Percentiles rank a stretch among this genome's conserved stretches.
These are phyloP conservation scores for Rhynchotus rufescens DNA, from an alignment of 2,797 vertebrate species.

Conservation along the genomic window DNA sequence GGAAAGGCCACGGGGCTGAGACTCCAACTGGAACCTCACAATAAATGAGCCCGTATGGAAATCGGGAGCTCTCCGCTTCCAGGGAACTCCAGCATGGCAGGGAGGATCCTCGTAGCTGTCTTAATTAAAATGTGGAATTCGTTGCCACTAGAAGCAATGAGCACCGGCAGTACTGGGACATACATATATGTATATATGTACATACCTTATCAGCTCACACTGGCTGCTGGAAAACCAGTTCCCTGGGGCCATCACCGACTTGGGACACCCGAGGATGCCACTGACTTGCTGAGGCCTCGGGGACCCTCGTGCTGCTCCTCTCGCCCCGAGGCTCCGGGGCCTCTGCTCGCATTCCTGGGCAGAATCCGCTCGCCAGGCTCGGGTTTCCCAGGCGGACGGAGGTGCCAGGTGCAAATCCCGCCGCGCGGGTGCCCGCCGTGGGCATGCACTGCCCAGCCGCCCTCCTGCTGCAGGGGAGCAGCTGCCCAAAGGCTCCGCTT, in stretches of 20 bases:
- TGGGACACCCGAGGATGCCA: not conserved
- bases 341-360: not conserved
- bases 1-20: not conserved
- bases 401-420: accelerated
- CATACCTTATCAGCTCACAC: too few relatives aligned
- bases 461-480: conserved; percentile 26
- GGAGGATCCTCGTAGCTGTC: not conserved
- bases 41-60: accelerated
- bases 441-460: not conserved
- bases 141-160: not conserved
- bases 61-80: accelerated
- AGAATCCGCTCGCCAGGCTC: accelerated
- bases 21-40: not conserved
- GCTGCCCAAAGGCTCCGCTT: conserved; percentile 41
- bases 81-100: not conserved
- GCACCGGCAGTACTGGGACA: not conserved
- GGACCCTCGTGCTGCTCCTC: accelerated
- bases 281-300: not conserved
- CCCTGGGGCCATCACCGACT: not conserved
- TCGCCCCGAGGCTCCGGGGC: accelerated
- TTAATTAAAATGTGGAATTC: accelerated
- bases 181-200: not conserved
- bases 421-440: too few relatives aligned
- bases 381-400: not conserved
- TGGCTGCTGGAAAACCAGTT: not conserved